Conservation (phyloP, 2,888 invertebrate genomes). For the Acronicta alni region DNA sequence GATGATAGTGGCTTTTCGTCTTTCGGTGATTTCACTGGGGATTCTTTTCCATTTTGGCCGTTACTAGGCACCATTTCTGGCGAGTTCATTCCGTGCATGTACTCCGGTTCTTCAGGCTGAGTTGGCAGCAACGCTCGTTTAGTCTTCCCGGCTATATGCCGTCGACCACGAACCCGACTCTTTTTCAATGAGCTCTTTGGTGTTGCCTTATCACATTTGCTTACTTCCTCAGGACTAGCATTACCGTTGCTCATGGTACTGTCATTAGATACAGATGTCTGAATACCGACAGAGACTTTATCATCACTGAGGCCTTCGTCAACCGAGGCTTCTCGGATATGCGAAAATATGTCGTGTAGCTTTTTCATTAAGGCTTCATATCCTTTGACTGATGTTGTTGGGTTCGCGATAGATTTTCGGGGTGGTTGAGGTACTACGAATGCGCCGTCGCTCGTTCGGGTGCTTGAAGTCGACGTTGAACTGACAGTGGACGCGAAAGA, state of each 20-base stretch:
- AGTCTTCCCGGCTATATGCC: conserved; percentile 81
- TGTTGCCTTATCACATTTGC: conserved; percentile 81
- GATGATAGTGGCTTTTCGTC: conserved; percentile 78
- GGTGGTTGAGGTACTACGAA: conserved; percentile 87
- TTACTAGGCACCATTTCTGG: conserved; percentile 86
- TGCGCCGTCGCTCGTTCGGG: conserved; percentile 83
- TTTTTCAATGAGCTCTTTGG: conserved; percentile 88
- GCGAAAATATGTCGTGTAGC: conserved; percentile 82
- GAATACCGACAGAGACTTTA: conserved; percentile 81
- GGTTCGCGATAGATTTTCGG: conserved; percentile 79
- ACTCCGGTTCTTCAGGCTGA: conserved; percentile 82
- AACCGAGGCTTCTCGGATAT: conserved; percentile 73
- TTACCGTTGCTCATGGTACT: conserved; percentile 78
- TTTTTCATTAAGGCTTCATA: conserved; percentile 82
- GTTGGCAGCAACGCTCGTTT: conserved; percentile 83
- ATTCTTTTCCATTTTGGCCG: conserved; percentile 73
- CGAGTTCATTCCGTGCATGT: conserved; percentile 83
- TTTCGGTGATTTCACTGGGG: conserved; percentile 76
- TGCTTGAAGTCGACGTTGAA: conserved; percentile 80
- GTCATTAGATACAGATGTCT: conserved; percentile 75
- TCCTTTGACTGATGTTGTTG: conserved; percentile 81
- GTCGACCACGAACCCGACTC: conserved; percentile 79
- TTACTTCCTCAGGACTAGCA: conserved; percentile 82
- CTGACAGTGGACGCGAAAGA: conserved; percentile 84
- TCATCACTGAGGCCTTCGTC: conserved; percentile 76